Evolutionary conservation across 1,140 invertebrate species (phyloP).

Genomic region (Linepithema humile): DNA sequence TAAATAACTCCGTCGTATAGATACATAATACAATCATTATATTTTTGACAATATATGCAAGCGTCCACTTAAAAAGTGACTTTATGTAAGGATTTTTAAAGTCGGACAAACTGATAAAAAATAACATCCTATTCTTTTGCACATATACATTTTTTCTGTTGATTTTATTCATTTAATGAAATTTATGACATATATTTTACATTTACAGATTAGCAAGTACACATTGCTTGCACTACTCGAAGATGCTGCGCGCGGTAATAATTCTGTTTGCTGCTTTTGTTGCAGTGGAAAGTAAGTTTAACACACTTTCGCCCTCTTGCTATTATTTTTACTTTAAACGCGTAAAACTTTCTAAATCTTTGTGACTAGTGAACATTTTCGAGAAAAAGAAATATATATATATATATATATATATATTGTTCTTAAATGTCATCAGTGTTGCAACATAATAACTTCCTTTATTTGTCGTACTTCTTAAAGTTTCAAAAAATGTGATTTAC

Average conservation of each 20-base stretch:
- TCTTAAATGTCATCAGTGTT: neutral
- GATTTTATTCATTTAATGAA: no score
- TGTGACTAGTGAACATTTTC: neutral
- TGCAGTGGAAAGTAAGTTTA: neutral
- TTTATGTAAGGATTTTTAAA: no score
- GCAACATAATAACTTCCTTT: neutral
- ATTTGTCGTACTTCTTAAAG: neutral
- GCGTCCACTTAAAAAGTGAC: no score
- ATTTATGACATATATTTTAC: neutral
- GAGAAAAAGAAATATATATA: neutral
- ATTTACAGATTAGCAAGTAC: constrained; percentile 1
- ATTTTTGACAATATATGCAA: no score
- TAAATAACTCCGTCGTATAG: no score
- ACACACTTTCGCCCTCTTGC: neutral
- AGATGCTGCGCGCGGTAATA: neutral
- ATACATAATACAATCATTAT: no score
- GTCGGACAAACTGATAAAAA: no score
- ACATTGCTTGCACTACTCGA: neutral
- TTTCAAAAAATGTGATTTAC: neutral
- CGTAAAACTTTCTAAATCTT: neutral
- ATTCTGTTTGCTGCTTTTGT: neutral
- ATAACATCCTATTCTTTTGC: no score
- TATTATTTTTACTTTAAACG: neutral
- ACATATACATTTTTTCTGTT: no score
- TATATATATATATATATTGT: neutral